Base-by-base conservation (phyloP, 2,113 vertebrate species). In the Ptychochromis oligacanthus region DNA sequence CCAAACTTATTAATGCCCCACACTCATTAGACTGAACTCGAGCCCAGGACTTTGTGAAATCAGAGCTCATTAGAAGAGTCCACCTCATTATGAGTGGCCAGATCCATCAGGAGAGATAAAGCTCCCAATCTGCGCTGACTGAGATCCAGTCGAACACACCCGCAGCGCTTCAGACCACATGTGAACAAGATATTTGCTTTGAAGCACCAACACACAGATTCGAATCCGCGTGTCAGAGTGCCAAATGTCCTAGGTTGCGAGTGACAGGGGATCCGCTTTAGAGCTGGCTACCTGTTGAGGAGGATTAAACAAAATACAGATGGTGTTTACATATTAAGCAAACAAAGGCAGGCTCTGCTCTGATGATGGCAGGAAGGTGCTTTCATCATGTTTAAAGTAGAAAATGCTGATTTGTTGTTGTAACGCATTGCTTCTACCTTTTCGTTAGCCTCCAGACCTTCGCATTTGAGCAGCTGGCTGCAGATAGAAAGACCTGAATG, bases 231-330 rank as follows among this genome's bases (percentile, higher is more conserved):
- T 65, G 80, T 83, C 77, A 38, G 43, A 61, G 85, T 70, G 91
- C 93, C 93, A 94, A 92, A 91, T 81, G 87, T 92, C 91, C 89
- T 55, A 43, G 89, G 88, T 55, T 77, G 86, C 79, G 85, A 91
- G 80, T 82, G 89, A 88, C 64, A 78, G 92, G 90, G 87, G 93
- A 91, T 92, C 88, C 43, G 86, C 92, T 91, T 86, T 88, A 52
- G 79, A 75, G 88, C 67, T 80, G 79, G 83, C 89, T 92, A 94
- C 92, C 93, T 94, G 92, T 93, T 85, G 84, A 85, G 92, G 85
- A 80, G 88, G 93, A 93, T 95, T 94, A 92, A 91, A 92, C 55
- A 75, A 84, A 86, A 90, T 91, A 62, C 88, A 93, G 93, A 90
- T 90, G 88, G 87, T 88, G 90, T 93, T 95, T 92, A 88, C 87